phyloP scores from a whole-genome alignment of 2,113 vertebrate genomes.

The Mustela nigripes region DNA sequence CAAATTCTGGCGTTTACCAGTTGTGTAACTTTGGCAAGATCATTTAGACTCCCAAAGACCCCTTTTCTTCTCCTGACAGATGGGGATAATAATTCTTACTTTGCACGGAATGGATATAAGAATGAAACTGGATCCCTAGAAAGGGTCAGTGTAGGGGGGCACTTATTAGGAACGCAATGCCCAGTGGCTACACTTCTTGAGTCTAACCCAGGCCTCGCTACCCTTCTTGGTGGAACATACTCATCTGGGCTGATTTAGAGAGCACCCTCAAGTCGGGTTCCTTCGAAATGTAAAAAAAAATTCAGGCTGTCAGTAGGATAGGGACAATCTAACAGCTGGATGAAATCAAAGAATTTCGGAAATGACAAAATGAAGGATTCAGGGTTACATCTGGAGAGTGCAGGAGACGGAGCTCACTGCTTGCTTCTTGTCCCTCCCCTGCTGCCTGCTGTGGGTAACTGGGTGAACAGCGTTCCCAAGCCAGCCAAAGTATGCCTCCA shows the following conservation, averaged over 20 bases:
- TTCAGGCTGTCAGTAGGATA: neutral
- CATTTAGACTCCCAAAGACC: neutral
- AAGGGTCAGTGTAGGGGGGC: too few species aligned
- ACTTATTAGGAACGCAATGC: neutral
- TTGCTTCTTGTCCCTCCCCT: neutral
- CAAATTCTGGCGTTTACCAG: neutral
- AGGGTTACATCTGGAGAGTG: too few species aligned
- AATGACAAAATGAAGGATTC: neutral
- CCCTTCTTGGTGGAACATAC: neutral
- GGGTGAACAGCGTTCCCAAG: neutral
- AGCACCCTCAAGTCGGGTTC: neutral
- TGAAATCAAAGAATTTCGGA: neutral
- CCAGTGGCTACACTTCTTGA: neutral
- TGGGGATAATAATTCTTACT: neutral
- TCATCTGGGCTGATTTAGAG: neutral
- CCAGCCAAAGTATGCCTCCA: accelerated
- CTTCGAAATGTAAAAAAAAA: neutral
- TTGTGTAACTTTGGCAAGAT: neutral
- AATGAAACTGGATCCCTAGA: neutral
- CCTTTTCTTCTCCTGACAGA: neutral
- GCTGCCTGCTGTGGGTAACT: neutral
- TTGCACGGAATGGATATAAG: neutral
- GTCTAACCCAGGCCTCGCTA: too few species aligned
- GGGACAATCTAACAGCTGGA: too few species aligned
- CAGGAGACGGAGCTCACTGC: neutral